Evolutionary conservation across 23 tunicate genomes (phyloP).

Genomic region (Styela plicata): DNA sequence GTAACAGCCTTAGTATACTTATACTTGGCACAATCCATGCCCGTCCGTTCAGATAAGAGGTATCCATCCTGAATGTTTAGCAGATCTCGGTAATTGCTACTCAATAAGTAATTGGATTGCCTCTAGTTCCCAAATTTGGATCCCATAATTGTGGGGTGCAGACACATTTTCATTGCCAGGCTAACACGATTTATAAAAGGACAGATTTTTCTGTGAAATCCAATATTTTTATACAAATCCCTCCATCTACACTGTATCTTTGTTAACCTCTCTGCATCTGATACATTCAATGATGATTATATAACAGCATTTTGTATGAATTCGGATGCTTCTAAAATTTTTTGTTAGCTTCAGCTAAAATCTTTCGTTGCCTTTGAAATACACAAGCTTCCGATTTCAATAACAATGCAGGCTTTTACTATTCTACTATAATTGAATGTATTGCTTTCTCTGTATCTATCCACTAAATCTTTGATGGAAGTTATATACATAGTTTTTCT

Average conservation of each 20-base stretch:
- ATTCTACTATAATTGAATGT: constrained; percentile 81
- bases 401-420: constrained; percentile 52
- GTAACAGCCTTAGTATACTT: constrained; percentile 63
- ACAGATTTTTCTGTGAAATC: constrained; percentile 86
- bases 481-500: constrained; percentile 67
- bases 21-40: constrained; percentile 88
- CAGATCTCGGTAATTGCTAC: constrained; percentile 18
- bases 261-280: constrained; percentile 72
- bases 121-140: constrained; percentile 72
- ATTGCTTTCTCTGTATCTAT: constrained; percentile 85
- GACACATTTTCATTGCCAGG: constrained; percentile 99
- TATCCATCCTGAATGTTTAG: background rate
- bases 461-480: constrained; percentile 77
- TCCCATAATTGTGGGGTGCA: constrained; percentile 54
- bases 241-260: constrained; percentile 67
- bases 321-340: constrained; percentile 80
- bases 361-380: constrained; percentile 96
- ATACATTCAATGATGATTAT: constrained; percentile 67
- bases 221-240: constrained; percentile 72
- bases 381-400: constrained; percentile 97
- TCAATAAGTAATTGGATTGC: constrained; percentile 56
- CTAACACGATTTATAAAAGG: constrained; percentile 87
- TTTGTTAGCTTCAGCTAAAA: constrained; percentile 58
- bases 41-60: background rate
- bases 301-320: constrained; percentile 95